These are phyloP conservation scores for Palythoa grandis DNA, from an alignment of 92 coral and sea anemone genomes.

Conservation along the genomic window DNA sequence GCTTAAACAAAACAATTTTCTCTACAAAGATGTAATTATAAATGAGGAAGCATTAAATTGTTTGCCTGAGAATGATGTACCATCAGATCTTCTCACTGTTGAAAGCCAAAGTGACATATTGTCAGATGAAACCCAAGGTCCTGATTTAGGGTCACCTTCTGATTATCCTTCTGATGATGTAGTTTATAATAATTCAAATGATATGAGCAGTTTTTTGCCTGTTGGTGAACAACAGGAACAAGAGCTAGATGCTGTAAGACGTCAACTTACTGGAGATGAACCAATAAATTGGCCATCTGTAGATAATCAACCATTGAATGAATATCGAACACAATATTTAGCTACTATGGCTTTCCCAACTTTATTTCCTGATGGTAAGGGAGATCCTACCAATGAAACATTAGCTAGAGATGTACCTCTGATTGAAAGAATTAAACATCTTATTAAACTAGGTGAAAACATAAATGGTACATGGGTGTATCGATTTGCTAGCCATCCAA, in stretches of 20 bases:
- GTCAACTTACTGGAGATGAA: slow-evolving; percentile 18
- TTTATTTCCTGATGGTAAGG: slow-evolving; percentile 37
- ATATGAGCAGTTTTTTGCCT: slow-evolving; percentile 33
- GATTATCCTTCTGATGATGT: slow-evolving; percentile 2
- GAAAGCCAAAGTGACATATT: not conserved
- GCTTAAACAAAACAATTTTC: too few species aligned
- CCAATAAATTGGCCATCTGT: slow-evolving; percentile 29
- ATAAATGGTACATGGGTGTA: slow-evolving; percentile 24
- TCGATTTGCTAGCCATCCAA: slow-evolving; percentile 39
- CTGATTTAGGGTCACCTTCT: not conserved
- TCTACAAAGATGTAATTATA: too few species aligned
- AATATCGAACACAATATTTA: slow-evolving; percentile 37
- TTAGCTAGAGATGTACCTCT: not conserved
- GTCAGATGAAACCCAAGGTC: not conserved
- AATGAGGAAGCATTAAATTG: not conserved
- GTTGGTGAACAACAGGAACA: slow-evolving; percentile 34
- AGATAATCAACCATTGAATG: slow-evolving; percentile 27
- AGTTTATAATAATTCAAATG: slow-evolving; percentile 9
- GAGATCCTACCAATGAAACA: slow-evolving; percentile 35
- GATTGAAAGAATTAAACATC: slow-evolving; percentile 30
- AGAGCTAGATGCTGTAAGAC: slow-evolving; percentile 31
- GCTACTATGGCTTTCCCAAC: slow-evolving; percentile 42
- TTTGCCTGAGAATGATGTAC: slow-evolving; percentile 8
- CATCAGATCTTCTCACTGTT: not conserved
- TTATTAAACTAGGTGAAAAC: slow-evolving; percentile 11